These are phyloP conservation scores for Acarapis woodi DNA, from an alignment of 1,140 invertebrate species.

Conservation along the genomic window DNA sequence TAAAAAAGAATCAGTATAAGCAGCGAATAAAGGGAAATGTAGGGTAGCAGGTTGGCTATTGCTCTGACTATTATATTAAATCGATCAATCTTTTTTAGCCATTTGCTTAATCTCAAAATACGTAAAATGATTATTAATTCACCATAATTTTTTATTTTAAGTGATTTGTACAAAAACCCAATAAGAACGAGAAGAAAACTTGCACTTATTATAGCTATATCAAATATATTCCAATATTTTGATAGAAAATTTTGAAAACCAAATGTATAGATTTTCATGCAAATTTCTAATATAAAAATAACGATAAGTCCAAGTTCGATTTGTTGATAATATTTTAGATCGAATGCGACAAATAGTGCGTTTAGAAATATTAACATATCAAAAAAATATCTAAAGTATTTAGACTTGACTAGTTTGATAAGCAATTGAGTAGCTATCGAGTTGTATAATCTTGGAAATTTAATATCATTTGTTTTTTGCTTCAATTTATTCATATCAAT, in stretches of 20 bases:
- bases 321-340: slow-evolving; percentile 15
- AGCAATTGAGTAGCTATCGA: slow-evolving; percentile 16
- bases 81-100: slow-evolving; percentile 21
- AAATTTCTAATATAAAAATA: slow-evolving; percentile 22
- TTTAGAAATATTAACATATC: slow-evolving; percentile 23
- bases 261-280: slow-evolving; percentile 21
- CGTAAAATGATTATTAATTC: slow-evolving; percentile 22
- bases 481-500: background rate
- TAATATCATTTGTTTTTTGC: slow-evolving; percentile 16
- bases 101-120: slow-evolving; percentile 22
- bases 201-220: slow-evolving; percentile 21
- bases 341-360: slow-evolving; percentile 22
- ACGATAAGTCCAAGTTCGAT: slow-evolving; percentile 23
- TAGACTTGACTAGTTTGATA: slow-evolving; percentile 17
- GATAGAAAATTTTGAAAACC: slow-evolving; percentile 19
- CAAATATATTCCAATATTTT: slow-evolving; percentile 24
- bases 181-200: too few relatives aligned
- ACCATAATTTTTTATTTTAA: slow-evolving; percentile 11
- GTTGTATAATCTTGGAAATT: slow-evolving; percentile 17
- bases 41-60: slow-evolving; percentile 21
- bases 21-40: slow-evolving; percentile 22
- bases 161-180: too few relatives aligned
- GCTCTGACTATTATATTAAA: slow-evolving; percentile 23
- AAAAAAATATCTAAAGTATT: slow-evolving; percentile 22
- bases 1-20: slow-evolving; percentile 25